Base-by-base conservation (phyloP, 2,113 vertebrate species). In the Tragulus kanchil region DNA sequence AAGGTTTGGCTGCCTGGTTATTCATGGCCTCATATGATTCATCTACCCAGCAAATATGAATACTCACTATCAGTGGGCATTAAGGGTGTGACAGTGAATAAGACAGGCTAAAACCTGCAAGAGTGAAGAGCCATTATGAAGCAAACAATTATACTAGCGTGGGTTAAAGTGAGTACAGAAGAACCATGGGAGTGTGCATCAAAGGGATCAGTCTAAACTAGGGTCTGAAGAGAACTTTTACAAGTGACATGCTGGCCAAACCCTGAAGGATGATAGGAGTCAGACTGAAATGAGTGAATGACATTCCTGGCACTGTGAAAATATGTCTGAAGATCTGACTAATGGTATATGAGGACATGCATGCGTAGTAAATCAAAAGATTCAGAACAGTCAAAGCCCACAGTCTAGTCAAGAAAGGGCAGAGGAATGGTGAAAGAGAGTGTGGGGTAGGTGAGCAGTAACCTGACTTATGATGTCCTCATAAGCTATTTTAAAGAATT, bases 391-490 rank as follows among this genome's bases (percentile, higher is more conserved):
- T 36, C 52, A 15, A 31, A 84, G 6, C 1, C 21, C 8, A n/a
- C 31, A 26, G 5, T 25, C 14, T 64, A 25, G 19, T 71, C 36
- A 83, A 3, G 8, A 28, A 26, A 61, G 12, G 1, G 7, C 50
- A 3, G 4, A n/a, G 8, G 1, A 71, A 42, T 2, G 1, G 13
- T 78, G 11, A 54, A 50, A n/a, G 45, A 61, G 54, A 13, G 11
- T 14, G 3, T 42, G 50, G 8, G 6, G 62, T 3, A 10, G 0
- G 1, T 16, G 69, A 15, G 45, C 0, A 69, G 6, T 77, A 83
- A 16, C 4, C 4, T 45, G 15, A 36, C 28, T 36, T 25, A 4
- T 77, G 13, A 85, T 6, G 36, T 48, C 56, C 56, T 83, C 28
- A 13, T 54, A 67, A 82, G 36, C 14, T 36, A 19, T 64, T 88